phyloP scores from a whole-genome alignment of 2,888 invertebrate genomes.

The Hemithea aestivaria region DNA sequence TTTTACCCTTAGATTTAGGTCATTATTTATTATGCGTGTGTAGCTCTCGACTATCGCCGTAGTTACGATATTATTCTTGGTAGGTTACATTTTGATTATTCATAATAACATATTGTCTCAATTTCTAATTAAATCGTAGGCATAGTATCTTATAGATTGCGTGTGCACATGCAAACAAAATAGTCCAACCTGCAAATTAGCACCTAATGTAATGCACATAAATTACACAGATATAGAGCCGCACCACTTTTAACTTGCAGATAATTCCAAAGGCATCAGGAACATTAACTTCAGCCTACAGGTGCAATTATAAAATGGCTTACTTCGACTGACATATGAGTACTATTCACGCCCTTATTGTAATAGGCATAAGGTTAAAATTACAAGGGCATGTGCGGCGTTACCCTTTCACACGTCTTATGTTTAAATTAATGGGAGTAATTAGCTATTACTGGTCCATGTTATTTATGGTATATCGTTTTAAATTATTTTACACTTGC shows the following conservation, averaged over 20 bases:
- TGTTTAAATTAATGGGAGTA: constrained; percentile 9
- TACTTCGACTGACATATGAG: too few species aligned
- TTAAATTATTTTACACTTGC: constrained; percentile 11
- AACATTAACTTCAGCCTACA: too few species aligned
- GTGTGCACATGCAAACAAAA: constrained; percentile 33
- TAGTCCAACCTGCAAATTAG: constrained; percentile 29
- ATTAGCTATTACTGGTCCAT: constrained; percentile 31
- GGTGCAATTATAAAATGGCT: too few species aligned
- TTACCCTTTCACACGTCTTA: constrained; percentile 38
- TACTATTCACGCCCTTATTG: constrained; percentile 24
- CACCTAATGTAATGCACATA: constrained; percentile 42
- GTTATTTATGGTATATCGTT: constrained; percentile 12
- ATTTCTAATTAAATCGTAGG: too few species aligned
- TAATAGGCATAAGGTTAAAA: constrained; percentile 20
- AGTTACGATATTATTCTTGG: too few species aligned
- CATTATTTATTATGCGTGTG: too few species aligned
- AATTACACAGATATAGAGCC: constrained; percentile 34
- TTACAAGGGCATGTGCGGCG: constrained; percentile 11
- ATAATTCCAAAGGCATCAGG: too few species aligned
- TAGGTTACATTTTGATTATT: too few species aligned
- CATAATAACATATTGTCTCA: too few species aligned
- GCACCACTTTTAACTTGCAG: too few species aligned
- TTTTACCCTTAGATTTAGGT: too few species aligned
- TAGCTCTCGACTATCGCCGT: too few species aligned
- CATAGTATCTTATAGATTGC: constrained; percentile 1